phyloP scores from a whole-genome alignment of 2,797 vertebrate species.

The Fratercula arctica region DNA sequence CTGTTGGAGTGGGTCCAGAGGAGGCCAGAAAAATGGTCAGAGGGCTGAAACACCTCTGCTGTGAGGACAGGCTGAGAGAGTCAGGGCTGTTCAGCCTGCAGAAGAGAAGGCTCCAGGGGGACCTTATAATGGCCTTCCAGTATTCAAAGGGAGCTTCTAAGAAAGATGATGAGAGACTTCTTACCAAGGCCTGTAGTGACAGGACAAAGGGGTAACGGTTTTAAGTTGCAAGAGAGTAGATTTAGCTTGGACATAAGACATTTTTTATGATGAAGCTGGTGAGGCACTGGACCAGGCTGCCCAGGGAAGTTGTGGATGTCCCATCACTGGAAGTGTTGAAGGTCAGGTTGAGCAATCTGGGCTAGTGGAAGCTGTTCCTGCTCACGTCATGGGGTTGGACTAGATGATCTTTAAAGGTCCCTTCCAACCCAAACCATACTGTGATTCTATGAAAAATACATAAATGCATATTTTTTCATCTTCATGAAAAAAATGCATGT shows the following conservation, averaged over 20 bases:
- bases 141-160: background rate
- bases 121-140: background rate
- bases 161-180: background rate
- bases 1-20: fast-evolving
- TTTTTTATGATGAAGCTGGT: fast-evolving
- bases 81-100: background rate
- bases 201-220: background rate
- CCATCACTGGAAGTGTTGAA: fast-evolving
- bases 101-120: background rate
- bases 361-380: background rate
- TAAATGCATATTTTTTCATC: background rate
- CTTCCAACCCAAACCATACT: background rate
- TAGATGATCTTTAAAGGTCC: background rate
- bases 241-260: background rate
- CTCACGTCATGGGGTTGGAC: background rate
- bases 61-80: background rate
- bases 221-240: background rate
- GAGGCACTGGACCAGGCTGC: background rate
- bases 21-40: fast-evolving
- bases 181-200: background rate
- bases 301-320: background rate
- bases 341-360: background rate
- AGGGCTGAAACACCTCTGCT: background rate
- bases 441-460: background rate
- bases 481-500: background rate